Evolutionary conservation across 2,113 vertebrate genomes (phyloP).

Genomic region (Tichodroma muraria): DNA sequence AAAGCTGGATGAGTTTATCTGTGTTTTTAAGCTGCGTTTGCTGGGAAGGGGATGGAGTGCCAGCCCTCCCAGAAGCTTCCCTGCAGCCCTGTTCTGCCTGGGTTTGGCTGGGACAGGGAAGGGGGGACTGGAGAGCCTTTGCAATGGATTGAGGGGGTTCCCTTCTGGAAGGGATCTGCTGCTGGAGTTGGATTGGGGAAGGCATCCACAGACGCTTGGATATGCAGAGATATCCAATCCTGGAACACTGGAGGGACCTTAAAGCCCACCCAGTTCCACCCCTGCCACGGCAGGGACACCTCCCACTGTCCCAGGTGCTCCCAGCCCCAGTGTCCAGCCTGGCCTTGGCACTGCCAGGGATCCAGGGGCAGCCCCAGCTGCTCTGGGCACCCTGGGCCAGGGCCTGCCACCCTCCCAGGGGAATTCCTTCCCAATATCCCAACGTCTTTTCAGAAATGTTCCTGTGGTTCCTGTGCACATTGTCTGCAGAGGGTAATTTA

Average conservation of each 20-base stretch:
- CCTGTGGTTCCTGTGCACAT: not conserved
- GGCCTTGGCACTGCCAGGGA: not conserved
- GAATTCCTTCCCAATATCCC: not conserved
- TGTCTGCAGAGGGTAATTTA: not conserved
- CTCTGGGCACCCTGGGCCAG: not conserved
- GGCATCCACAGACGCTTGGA: not conserved
- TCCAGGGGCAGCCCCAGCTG: not conserved
- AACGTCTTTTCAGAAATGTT: not conserved
- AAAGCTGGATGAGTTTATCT: not conserved
- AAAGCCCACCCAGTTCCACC: rapidly evolving
- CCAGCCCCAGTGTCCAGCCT: not conserved
- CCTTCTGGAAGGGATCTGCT: not conserved
- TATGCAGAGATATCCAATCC: not conserved
- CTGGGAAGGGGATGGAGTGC: not conserved
- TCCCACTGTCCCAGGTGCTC: not conserved
- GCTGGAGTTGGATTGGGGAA: not conserved
- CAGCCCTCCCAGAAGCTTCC: not conserved
- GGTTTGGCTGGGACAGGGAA: not conserved
- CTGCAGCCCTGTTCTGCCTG: not conserved
- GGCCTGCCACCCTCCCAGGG: not conserved
- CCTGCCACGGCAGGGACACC: not conserved
- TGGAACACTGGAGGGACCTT: not conserved
- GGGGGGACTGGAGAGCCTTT: not conserved
- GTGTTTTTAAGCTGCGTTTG: not conserved
- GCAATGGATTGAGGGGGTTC: not conserved